A percentile compares a stretch with the other conserved stretches of the same genome.
These are phyloP conservation scores for Caenorhabditis sp. DNA, from an alignment of 2,888 invertebrate genomes.

Conservation along the genomic window DNA sequence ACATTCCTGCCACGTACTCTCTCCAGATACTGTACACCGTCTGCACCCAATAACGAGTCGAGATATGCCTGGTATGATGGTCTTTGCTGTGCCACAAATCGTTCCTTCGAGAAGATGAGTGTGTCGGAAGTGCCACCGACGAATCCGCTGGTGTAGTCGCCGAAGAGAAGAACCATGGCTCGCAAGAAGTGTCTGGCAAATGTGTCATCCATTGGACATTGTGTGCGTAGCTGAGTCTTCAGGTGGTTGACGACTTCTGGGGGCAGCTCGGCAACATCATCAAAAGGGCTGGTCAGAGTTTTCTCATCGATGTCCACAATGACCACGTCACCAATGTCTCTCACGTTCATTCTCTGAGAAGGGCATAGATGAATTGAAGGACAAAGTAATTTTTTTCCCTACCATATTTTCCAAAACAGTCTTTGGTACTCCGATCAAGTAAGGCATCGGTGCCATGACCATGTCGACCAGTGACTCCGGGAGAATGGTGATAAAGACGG, in stretches of 20 bases:
- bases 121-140: slow-evolving; percentile 55
- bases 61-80: slow-evolving; percentile 70
- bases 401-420: slow-evolving; percentile 87
- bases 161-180: slow-evolving; percentile 94
- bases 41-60: slow-evolving; percentile 70
- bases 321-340: slow-evolving; percentile 94
- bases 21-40: slow-evolving; percentile 82
- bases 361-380: not conserved
- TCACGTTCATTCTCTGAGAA: slow-evolving; percentile 40
- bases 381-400: not conserved
- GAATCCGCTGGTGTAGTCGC: slow-evolving; percentile 88
- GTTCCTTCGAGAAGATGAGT: slow-evolving; percentile 68
- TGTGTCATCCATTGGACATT: slow-evolving; percentile 90
- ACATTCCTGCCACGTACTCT: slow-evolving; percentile 53
- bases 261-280: slow-evolving; percentile 93
- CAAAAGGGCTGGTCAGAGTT: slow-evolving; percentile 91
- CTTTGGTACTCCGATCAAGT: slow-evolving; percentile 94
- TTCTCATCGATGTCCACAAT: slow-evolving; percentile 95
- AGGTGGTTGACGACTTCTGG: slow-evolving; percentile 88
- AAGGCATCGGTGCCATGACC: slow-evolving; percentile 94
- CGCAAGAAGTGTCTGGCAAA: slow-evolving; percentile 94
- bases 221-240: slow-evolving; percentile 89
- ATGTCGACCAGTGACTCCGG: slow-evolving; percentile 70
- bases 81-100: slow-evolving; percentile 71
- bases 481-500: slow-evolving; percentile 73